Base-by-base conservation (phyloP, 2,113 vertebrate genomes). In the Numenius arquata region DNA sequence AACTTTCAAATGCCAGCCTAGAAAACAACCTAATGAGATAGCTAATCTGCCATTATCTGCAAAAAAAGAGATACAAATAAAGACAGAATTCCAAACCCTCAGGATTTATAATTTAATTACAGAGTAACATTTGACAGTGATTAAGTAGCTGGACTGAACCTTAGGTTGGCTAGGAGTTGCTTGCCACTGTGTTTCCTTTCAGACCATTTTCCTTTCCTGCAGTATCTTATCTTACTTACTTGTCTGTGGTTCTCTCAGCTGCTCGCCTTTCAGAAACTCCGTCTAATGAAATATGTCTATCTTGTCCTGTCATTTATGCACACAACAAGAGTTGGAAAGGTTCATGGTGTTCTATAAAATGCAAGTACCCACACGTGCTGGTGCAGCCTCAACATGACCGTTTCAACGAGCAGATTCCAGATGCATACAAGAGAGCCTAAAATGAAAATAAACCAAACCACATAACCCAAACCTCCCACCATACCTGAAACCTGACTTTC, bases 141-240 rank as follows among this genome's bases (percentile, higher is more conserved):
- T 72, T 63, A 67, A 79, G 66, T 15, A 72, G 43, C n/a, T 59
- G 25, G 67, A 63, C 72, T 55, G 38, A 83, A 72, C 38, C 36
- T 52, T 38, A 62, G 41, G 38, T 26, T 73, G 29, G 3, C 68
- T 47, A 1, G 15, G 53, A 61, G 68, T n/a, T 0, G 0, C 36
- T 76, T 87, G 73, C 43, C 38, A 38, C 20, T 8, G 21, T 43
- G 21, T 22, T 63, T 74, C 45, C 36, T 74, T 66, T 52, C 61
- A 38, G n/a, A 58, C 66, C 45, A 34, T 75, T 94, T 90, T 86
- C 36, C 79, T 41, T 40, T 15, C 66, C 18, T 53, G 38, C 61
- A 43, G 17, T 32, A 12, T 23, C 70, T 43, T n/a, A 21, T 50
- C 65, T 38, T 62, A 47, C 59, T 45, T 88, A 32, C 50, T 29